These are phyloP conservation scores for Lasioglossum calceatum DNA, from an alignment of 2,888 invertebrate species.

Conservation along the genomic window DNA sequence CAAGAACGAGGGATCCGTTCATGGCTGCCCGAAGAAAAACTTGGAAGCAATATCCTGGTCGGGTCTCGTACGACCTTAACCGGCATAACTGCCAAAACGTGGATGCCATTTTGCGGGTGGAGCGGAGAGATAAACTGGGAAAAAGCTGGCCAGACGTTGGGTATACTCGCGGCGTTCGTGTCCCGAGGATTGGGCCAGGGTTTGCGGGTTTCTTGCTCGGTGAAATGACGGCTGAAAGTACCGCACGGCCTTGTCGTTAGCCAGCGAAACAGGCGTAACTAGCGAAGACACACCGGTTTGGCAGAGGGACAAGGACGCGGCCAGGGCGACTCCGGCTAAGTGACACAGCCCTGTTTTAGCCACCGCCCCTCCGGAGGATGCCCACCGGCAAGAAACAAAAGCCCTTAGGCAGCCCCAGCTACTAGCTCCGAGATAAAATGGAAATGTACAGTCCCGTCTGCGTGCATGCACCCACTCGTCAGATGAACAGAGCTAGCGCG, in stretches of 20 bases:
- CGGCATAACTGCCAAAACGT: conserved; percentile 69
- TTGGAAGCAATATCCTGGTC: not conserved
- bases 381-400: conserved; percentile 77
- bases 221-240: not conserved
- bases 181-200: conserved; percentile 9
- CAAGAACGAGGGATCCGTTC: not conserved
- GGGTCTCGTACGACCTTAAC: conserved; percentile 32
- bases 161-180: conserved; percentile 37
- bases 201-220: conserved; percentile 55
- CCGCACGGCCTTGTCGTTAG: conserved; percentile 53
- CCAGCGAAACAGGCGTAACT: conserved; percentile 60
- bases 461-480: conserved; percentile 11
- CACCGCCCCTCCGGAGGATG: not conserved
- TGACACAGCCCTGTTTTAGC: conserved; percentile 71
- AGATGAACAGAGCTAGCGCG: not conserved
- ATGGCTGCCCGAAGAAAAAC: not conserved
- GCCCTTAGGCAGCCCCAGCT: conserved; percentile 62
- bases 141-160: conserved; percentile 58
- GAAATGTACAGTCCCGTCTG: conserved; percentile 70
- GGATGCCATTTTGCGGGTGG: conserved; percentile 57
- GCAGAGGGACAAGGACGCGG: conserved; percentile 17
- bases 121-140: conserved; percentile 53
- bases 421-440: conserved; percentile 77
- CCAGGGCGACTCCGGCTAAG: conserved; percentile 51
- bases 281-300: conserved; percentile 15